These are phyloP conservation scores for Pogonognathellus flavescens DNA, from an alignment of 1,140 invertebrate genomes.

Conservation along the genomic window DNA sequence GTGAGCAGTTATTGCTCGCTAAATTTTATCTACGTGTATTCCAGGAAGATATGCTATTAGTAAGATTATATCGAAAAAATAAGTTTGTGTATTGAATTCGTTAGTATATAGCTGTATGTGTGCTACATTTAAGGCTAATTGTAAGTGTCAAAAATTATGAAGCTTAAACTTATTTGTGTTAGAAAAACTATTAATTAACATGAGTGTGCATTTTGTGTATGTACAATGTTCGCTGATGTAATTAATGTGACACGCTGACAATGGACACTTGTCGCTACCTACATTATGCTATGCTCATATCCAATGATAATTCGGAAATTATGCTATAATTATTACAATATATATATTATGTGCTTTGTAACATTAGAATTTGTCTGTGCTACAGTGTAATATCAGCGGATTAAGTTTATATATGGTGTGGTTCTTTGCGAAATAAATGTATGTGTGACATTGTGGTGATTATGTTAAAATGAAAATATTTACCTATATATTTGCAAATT, in stretches of 20 bases:
- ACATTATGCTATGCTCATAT: constrained; percentile 11
- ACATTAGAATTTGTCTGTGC: not conserved
- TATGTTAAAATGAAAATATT: not conserved
- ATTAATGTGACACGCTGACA: not conserved
- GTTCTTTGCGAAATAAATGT: constrained; percentile 31
- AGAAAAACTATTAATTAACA: not conserved
- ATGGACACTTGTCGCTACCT: not conserved
- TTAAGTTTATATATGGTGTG: constrained; percentile 37
- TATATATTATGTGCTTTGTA: no score
- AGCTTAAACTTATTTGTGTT: no score
- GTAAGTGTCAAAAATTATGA: no score
- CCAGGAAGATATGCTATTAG: no score
- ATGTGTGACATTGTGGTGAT: constrained; percentile 28
- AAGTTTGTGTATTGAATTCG: no score
- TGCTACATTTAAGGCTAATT: no score
- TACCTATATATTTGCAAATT: no score
- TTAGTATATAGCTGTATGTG: no score
- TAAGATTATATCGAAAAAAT: no score
- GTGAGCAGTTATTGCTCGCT: no score
- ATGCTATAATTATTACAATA: no score
- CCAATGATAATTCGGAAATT: constrained; percentile 1
- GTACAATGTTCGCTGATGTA: not conserved
- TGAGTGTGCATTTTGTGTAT: not conserved
- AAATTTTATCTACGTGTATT: no score
- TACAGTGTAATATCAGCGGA: constrained; percentile 8